Conservation (phyloP, 2,797 vertebrate species). For the Coluber constrictor region DNA sequence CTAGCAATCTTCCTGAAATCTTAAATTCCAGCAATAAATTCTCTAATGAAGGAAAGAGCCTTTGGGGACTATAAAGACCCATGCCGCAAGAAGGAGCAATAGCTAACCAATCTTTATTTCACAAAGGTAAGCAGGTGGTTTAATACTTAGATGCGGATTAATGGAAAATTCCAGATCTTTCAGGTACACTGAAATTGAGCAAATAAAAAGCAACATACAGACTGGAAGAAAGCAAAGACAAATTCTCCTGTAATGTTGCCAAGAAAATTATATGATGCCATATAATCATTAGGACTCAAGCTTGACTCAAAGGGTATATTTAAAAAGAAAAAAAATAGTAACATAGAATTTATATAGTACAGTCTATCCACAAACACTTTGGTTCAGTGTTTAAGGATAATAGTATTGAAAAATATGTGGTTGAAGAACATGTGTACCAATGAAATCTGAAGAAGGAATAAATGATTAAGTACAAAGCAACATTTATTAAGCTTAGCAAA, state of each 20-base stretch:
- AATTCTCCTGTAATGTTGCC: not conserved
- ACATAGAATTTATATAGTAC: not conserved
- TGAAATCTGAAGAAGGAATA: not conserved
- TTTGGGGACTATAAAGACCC: not conserved
- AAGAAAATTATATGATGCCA: not conserved
- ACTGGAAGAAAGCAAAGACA: not conserved
- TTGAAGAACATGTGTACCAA: not conserved
- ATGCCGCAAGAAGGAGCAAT: not conserved
- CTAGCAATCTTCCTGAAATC: not conserved
- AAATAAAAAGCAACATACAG: not conserved
- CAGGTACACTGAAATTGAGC: not conserved
- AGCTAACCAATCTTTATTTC: not conserved
- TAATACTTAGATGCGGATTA: not conserved
- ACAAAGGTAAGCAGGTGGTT: not conserved
- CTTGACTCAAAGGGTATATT: not conserved
- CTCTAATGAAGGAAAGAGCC: not conserved
- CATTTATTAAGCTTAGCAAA: not conserved
- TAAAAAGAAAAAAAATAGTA: not conserved
- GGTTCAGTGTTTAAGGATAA: not conserved
- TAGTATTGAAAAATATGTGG: not conserved
- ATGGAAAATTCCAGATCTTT: not conserved
- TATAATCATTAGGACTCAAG: not conserved
- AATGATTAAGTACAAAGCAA: not conserved
- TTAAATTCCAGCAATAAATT: not conserved
- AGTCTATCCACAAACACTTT: not conserved